Percentiles rank a stretch among this genome's conserved stretches.
Evolutionary conservation across 2,888 invertebrate species (phyloP).

Genomic region (Brachylomia viminalis): DNA sequence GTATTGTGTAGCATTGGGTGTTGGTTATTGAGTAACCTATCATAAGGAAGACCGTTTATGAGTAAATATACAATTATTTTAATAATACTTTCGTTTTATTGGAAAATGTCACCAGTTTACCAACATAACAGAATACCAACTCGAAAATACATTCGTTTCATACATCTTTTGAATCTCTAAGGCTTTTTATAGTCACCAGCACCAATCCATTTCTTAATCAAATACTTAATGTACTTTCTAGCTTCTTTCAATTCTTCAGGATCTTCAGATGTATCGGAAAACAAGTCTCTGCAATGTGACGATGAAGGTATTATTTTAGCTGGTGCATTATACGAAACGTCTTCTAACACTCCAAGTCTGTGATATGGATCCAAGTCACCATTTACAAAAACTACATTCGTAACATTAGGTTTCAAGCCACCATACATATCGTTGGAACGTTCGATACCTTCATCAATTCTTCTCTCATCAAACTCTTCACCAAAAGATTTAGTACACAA

Average conservation of each 20-base stretch:
- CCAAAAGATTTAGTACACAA: conserved; percentile 86
- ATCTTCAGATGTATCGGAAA: conserved; percentile 75
- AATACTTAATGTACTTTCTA: conserved; percentile 78
- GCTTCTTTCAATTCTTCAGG: conserved; percentile 82
- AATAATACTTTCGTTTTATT: conserved; percentile 65
- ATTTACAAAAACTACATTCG: conserved; percentile 90
- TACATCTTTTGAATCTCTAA: background rate
- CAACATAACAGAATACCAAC: too few species aligned
- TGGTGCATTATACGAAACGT: conserved; percentile 82
- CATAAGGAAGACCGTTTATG: conserved; percentile 84
- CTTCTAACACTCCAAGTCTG: conserved; percentile 86
- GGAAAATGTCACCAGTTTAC: background rate
- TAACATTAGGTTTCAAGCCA: conserved; percentile 85
- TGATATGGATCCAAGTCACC: conserved; percentile 92
- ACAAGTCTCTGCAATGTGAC: conserved; percentile 83
- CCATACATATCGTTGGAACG: conserved; percentile 88
- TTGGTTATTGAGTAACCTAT: conserved; percentile 88
- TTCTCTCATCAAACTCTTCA: conserved; percentile 76
- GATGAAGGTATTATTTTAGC: conserved; percentile 79
- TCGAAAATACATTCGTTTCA: too few species aligned
- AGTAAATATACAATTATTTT: conserved; percentile 86
- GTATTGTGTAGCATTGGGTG: conserved; percentile 85
- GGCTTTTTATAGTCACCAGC: conserved; percentile 70
- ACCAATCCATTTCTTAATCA: conserved; percentile 84
- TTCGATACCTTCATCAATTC: conserved; percentile 79